Conservation (phyloP, 2,113 vertebrate species). For the Chaetops frenatus region DNA sequence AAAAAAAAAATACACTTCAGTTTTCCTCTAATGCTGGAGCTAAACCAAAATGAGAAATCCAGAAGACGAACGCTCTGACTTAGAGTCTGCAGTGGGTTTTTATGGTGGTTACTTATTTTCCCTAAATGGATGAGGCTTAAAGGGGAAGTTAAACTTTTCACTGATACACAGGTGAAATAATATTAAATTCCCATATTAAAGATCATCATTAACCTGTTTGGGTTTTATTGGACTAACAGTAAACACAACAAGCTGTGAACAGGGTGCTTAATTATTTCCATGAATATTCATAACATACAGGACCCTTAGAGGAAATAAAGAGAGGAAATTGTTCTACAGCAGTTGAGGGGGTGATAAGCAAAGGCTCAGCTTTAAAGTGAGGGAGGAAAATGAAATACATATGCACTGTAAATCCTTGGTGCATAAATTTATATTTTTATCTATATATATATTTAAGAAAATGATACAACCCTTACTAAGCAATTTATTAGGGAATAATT, state of each 20-base stretch:
- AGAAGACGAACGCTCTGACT: background rate
- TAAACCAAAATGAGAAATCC: background rate
- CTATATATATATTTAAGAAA: background rate
- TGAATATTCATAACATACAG: conserved; percentile 63
- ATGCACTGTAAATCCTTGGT: background rate
- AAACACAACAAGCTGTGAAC: conserved; percentile 30
- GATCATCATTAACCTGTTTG: conserved; percentile 55
- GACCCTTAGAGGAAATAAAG: conserved; percentile 2
- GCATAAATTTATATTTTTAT: background rate
- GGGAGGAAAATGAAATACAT: background rate
- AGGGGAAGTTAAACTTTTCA: conserved; percentile 28
- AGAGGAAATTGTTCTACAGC: background rate
- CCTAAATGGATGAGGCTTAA: conserved; percentile 22
- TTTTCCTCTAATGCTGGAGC: background rate
- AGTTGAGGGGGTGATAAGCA: background rate
- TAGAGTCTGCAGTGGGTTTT: background rate
- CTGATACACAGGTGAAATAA: background rate
- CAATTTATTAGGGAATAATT: background rate
- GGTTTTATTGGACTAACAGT: conserved; percentile 57
- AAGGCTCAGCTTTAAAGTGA: background rate
- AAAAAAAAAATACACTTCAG: accelerated
- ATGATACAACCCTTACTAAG: background rate
- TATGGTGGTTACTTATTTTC: background rate
- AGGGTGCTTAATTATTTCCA: conserved; percentile 31
- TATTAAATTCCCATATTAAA: conserved; percentile 22